A percentile compares a stretch with the other conserved stretches of the same genome.
Conservation (phyloP, 2,888 invertebrate genomes). For the Mythimna impura region DNA sequence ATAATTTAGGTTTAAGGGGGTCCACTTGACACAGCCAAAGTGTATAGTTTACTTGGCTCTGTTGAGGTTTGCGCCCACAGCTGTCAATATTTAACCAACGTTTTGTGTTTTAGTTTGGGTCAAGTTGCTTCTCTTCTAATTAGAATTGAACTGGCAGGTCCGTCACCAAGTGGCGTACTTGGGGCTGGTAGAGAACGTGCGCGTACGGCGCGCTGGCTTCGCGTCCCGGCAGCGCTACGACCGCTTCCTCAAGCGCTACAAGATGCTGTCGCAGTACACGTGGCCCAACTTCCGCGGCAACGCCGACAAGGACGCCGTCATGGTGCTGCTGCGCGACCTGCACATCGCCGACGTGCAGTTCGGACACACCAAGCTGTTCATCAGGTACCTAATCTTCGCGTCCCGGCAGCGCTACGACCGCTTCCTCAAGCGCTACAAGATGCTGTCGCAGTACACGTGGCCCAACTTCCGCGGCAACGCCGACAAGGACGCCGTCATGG, state of each 20-base stretch:
- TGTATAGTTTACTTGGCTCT: too few species aligned
- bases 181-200: conserved; percentile 98
- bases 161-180: conserved; percentile 95
- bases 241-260: conserved; percentile 98
- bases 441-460: conserved; percentile 99
- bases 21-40: too few species aligned
- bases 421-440: conserved; percentile 98
- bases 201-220: conserved; percentile 98
- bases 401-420: conserved; percentile 97
- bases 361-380: conserved; percentile 98
- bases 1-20: too few species aligned
- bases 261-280: conserved; percentile 98
- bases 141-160: conserved; percentile 75
- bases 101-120: not conserved
- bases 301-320: conserved; percentile 95
- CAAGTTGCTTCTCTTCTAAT: not conserved
- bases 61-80: too few species aligned
- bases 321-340: conserved; percentile 95
- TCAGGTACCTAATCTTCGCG: conserved; percentile 94
- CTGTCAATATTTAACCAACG: too few species aligned
- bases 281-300: conserved; percentile 98
- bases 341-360: conserved; percentile 96
- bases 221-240: conserved; percentile 98
- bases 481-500: conserved; percentile 95
- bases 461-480: conserved; percentile 96